Percentiles rank a stretch among this genome's conserved stretches.
Evolutionary conservation across 2,888 invertebrate genomes (phyloP).

Genomic region (Argyresthia goedartella): DNA sequence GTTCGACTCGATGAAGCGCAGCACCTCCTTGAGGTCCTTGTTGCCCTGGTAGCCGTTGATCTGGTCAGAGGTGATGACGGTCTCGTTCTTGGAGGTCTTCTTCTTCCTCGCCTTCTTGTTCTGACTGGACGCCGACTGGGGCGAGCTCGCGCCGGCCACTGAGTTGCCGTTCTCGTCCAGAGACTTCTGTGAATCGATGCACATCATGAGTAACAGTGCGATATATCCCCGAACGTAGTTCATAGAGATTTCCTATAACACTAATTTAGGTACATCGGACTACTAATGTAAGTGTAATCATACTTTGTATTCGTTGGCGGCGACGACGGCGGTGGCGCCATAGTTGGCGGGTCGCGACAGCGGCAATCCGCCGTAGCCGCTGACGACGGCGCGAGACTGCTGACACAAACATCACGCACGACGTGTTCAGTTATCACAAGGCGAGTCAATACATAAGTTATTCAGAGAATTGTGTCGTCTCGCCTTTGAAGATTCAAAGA

Average conservation of each 20-base stretch:
- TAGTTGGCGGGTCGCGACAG: constrained; percentile 40
- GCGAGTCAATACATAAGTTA: too few species aligned
- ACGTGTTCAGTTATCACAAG: too few species aligned
- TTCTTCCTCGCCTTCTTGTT: constrained; percentile 70
- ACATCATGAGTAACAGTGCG: too few species aligned
- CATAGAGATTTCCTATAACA: background rate
- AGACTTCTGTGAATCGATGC: constrained; percentile 69
- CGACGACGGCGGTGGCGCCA: constrained; percentile 27
- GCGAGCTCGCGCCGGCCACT: constrained; percentile 67
- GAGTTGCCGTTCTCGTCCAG: constrained; percentile 88
- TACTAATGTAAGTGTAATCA: background rate
- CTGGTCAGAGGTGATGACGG: constrained; percentile 69
- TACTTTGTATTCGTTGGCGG: constrained; percentile 52
- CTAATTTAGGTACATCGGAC: too few species aligned
- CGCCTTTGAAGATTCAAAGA: too few species aligned
- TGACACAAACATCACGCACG: too few species aligned
- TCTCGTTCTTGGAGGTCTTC: constrained; percentile 72
- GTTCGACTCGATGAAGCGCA: constrained; percentile 82
- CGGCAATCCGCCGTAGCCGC: constrained; percentile 40
- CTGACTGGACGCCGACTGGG: constrained; percentile 57
- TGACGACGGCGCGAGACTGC: constrained; percentile 43
- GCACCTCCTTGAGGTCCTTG: constrained; percentile 81
- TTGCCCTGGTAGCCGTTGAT: constrained; percentile 85
- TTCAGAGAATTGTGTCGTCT: too few species aligned
- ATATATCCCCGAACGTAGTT: background rate